Evolutionary conservation across 2,797 vertebrate genomes (phyloP).

Genomic region (Hippopotamyrus pictus): DNA sequence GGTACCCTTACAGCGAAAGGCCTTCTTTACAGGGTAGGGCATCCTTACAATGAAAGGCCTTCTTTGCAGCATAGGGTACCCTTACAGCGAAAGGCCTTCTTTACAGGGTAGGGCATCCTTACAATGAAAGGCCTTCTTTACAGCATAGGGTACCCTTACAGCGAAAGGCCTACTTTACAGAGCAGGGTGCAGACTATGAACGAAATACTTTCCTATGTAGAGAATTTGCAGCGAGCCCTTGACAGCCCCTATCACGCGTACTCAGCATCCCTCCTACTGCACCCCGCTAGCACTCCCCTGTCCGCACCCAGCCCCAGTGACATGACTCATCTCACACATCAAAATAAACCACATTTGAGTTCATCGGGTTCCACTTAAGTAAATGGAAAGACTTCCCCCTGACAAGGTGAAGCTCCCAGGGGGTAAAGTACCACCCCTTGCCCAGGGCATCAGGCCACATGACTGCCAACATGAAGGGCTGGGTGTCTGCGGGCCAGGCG

Average conservation of each 20-base stretch:
- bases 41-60: not conserved
- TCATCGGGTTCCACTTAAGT: not conserved
- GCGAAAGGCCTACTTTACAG: not conserved
- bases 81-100: not conserved
- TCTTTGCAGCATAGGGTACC: not conserved
- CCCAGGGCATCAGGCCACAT: not conserved
- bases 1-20: not conserved
- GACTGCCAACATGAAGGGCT: not conserved
- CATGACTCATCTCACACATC: not conserved
- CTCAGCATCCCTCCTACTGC: not conserved
- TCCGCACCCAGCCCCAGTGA: not conserved
- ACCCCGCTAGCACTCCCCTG: not conserved
- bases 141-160: not conserved
- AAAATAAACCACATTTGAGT: not conserved
- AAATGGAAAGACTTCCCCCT: slow-evolving; percentile 10
- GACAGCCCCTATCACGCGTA: not conserved
- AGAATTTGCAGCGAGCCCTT: not conserved
- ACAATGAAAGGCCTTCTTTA: not conserved
- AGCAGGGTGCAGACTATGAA: not conserved
- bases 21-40: not conserved
- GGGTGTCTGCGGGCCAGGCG: too few species aligned
- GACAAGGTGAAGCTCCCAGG: slow-evolving; percentile 11
- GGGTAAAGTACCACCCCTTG: not conserved
- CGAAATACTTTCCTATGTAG: not conserved
- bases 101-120: not conserved